Evolutionary conservation across 2,113 vertebrate species (phyloP).

Genomic region (Coreoperca whiteheadi): DNA sequence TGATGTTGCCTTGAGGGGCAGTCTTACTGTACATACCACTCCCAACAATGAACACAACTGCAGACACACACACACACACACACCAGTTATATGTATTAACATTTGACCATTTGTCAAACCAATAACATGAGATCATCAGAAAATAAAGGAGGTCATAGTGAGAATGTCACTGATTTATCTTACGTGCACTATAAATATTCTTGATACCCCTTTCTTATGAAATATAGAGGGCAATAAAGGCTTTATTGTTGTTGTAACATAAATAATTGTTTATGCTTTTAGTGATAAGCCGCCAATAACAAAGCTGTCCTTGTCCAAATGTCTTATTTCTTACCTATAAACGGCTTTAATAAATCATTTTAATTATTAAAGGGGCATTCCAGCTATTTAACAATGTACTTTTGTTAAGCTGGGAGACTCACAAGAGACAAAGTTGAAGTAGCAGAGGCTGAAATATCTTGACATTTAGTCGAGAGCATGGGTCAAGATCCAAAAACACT

Average conservation of each 20-base stretch:
- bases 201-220: neutral
- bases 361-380: neutral
- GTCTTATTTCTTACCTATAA: neutral
- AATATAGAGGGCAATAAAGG: neutral
- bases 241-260: neutral
- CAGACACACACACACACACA: conserved; percentile 36
- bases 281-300: neutral
- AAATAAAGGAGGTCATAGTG: neutral
- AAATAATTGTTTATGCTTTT: neutral
- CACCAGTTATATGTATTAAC: neutral
- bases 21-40: conserved; percentile 91
- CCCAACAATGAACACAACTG: conserved; percentile 94
- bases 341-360: neutral
- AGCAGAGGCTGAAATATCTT: neutral
- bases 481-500: neutral
- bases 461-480: neutral
- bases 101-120: neutral
- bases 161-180: neutral
- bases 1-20: conserved; percentile 91
- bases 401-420: neutral
- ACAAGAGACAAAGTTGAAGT: neutral
- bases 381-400: neutral
- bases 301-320: neutral
- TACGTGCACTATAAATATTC: neutral
- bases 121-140: neutral